These are phyloP conservation scores for Luehdorfia chinensis DNA, from an alignment of 1,140 invertebrate genomes.

Conservation along the genomic window DNA sequence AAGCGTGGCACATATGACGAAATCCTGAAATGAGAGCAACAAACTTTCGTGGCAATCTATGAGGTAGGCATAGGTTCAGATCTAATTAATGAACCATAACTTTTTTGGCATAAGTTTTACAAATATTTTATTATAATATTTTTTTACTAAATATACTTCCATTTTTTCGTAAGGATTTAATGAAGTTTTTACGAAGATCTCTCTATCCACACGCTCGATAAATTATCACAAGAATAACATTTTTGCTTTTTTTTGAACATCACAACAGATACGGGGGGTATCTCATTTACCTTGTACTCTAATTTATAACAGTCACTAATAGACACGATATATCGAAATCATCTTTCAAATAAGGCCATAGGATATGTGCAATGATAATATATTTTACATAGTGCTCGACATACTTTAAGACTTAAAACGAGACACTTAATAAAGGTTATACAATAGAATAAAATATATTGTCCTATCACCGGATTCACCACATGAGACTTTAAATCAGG, in stretches of 20 bases:
- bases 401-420: conserved; percentile 27
- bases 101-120: no score
- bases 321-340: conserved; percentile 36
- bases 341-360: conserved; percentile 68
- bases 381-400: conserved; percentile 38
- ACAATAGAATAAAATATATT: conserved; percentile 51
- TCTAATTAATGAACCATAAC: no score
- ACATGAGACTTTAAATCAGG: background rate
- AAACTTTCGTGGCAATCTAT: no score
- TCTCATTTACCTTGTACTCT: conserved; percentile 52
- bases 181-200: no score
- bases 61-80: no score
- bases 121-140: no score
- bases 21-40: no score
- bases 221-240: conserved; percentile 74
- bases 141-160: no score
- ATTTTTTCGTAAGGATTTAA: no score
- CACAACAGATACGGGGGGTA: conserved; percentile 67
- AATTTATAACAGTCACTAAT: conserved; percentile 60
- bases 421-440: conserved; percentile 49
- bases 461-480: conserved; percentile 48
- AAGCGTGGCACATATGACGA: no score
- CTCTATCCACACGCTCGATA: no score
- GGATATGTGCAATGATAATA: conserved; percentile 39
- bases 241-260: conserved; percentile 68